A percentile compares a stretch with the other conserved stretches of the same genome.
phyloP scores from a whole-genome alignment of 2,113 vertebrate species.

The Atherinomorus stipes region DNA sequence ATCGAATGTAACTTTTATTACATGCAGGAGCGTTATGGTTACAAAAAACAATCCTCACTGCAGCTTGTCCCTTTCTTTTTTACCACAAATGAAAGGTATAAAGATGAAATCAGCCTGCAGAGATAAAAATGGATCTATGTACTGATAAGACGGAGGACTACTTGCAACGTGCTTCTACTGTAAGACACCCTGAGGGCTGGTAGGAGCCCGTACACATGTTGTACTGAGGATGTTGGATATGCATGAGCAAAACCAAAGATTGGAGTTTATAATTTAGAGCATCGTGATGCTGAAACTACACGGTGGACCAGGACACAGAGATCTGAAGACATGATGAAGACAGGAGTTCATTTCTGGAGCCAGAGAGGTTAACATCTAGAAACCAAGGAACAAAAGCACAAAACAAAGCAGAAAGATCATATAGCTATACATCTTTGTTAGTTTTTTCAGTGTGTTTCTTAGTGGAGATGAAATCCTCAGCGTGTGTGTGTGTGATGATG shows the following conservation, averaged over 20 bases:
- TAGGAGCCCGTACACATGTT: slow-evolving; percentile 41
- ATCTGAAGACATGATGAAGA: slow-evolving; percentile 12
- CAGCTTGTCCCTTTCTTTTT: slow-evolving; percentile 8
- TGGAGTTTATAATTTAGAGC: slow-evolving; percentile 35
- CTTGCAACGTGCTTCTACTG: slow-evolving; percentile 18
- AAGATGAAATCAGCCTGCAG: slow-evolving; percentile 44
- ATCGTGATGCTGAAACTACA: slow-evolving; percentile 39
- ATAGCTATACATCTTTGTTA: not conserved
- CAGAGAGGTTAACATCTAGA: slow-evolving; percentile 38
- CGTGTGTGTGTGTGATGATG: slow-evolving; percentile 31
- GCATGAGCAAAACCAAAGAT: slow-evolving; percentile 43
- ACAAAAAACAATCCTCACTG: not conserved
- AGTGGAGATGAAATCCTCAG: slow-evolving; percentile 17
- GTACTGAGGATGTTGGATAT: slow-evolving; percentile 22
- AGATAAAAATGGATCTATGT: slow-evolving; percentile 49
- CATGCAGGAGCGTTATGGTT: not conserved
- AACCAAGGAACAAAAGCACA: not conserved
- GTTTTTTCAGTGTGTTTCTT: slow-evolving; percentile 2
- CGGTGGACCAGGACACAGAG: slow-evolving; percentile 14
- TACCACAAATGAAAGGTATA: slow-evolving; percentile 21
- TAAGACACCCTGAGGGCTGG: slow-evolving; percentile 36
- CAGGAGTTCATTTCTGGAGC: slow-evolving; percentile 26
- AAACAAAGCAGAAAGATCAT: not conserved
- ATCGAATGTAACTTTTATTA: slow-evolving; percentile 5
- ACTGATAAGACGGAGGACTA: slow-evolving; percentile 62